These are phyloP conservation scores for Alcedo quadribrachys DNA, from an alignment of 2,797 vertebrate species.

Conservation along the genomic window DNA sequence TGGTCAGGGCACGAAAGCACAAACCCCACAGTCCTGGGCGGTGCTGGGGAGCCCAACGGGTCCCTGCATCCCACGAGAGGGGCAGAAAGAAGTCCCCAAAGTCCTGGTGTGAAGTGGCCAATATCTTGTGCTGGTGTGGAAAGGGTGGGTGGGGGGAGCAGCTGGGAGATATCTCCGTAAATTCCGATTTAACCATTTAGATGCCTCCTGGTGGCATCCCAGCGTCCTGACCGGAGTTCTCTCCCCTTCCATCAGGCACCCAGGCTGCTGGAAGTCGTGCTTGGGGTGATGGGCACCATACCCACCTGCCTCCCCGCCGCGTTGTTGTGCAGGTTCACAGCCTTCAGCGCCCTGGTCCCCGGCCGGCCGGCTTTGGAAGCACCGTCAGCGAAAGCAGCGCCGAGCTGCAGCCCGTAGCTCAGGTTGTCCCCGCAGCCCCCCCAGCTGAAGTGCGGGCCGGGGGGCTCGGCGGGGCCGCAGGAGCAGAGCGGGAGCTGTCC, in stretches of 20 bases:
- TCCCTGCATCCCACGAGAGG: not conserved
- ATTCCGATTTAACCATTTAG: not conserved
- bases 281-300: not conserved
- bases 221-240: rapidly evolving
- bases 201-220: not conserved
- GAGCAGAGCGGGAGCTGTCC: slow-evolving; percentile 80
- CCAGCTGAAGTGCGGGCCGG: slow-evolving; percentile 76
- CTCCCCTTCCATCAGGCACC: not conserved
- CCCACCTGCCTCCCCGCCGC: slow-evolving; percentile 78
- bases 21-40: not conserved
- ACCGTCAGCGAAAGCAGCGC: slow-evolving; percentile 79
- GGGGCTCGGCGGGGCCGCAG: slow-evolving; percentile 75
- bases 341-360: slow-evolving; percentile 47
- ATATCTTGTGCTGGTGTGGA: not conserved
- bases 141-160: not conserved
- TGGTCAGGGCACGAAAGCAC: not conserved
- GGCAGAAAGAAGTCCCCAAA: not conserved
- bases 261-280: not conserved
- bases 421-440: slow-evolving; percentile 83
- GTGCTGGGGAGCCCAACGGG: not conserved
- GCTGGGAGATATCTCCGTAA: not conserved
- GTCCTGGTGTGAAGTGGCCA: not conserved
- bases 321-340: slow-evolving; percentile 81
- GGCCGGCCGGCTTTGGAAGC: slow-evolving; percentile 65
- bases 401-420: slow-evolving; percentile 79